A percentile compares a stretch with the other conserved stretches of the same genome.
These are phyloP conservation scores for Anoplius nigerrimus DNA, from an alignment of 2,888 invertebrate species.

Conservation along the genomic window DNA sequence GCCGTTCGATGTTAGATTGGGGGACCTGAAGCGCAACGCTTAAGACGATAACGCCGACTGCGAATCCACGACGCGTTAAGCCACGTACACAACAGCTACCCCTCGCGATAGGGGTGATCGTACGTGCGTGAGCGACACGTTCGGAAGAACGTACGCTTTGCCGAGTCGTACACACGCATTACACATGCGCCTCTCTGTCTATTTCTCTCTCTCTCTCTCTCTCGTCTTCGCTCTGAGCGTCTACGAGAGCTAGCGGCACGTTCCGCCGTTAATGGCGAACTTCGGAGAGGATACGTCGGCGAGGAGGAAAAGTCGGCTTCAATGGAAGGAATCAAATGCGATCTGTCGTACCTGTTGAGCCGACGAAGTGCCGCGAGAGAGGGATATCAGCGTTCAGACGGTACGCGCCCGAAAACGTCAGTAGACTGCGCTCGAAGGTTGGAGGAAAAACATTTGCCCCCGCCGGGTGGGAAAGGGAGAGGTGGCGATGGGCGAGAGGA, in stretches of 20 bases:
- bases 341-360: conserved; percentile 56
- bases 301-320: conserved; percentile 39
- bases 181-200: background rate
- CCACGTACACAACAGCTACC: background rate
- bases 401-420: too few relatives aligned
- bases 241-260: too few relatives aligned
- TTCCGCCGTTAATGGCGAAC: conserved; percentile 7
- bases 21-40: conserved; percentile 27
- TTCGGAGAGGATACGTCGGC: conserved; percentile 17
- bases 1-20: conserved; percentile 24
- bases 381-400: conserved; percentile 14
- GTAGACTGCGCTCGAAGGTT: too few relatives aligned
- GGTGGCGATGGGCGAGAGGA: too few relatives aligned
- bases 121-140: background rate
- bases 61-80: conserved; percentile 35
- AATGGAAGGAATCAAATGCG: conserved; percentile 47
- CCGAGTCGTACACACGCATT: background rate
- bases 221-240: too few relatives aligned
- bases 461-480: too few relatives aligned
- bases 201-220: too few relatives aligned
- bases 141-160: background rate
- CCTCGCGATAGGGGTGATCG: too few relatives aligned
- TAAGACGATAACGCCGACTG: conserved; percentile 31
- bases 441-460: too few relatives aligned
- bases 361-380: conserved; percentile 26